These are phyloP conservation scores for Aptenodytes patagonicus DNA, from an alignment of 2,113 vertebrate species.

Conservation along the genomic window DNA sequence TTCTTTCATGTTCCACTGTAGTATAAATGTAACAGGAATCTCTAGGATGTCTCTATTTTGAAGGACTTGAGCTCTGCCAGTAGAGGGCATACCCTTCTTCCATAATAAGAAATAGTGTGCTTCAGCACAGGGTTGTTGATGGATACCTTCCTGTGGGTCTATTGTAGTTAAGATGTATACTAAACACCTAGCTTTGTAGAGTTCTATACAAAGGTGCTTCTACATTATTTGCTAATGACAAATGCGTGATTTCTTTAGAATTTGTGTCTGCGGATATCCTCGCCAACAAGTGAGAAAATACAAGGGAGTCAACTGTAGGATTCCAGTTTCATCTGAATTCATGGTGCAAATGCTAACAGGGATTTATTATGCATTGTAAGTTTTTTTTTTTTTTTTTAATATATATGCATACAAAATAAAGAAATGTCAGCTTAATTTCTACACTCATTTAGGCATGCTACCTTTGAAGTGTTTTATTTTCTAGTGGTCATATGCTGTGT, in stretches of 20 bases:
- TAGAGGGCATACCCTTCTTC: background rate
- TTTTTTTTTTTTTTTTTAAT: background rate
- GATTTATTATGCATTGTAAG: slow-evolving; percentile 97
- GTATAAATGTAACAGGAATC: background rate
- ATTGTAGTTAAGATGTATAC: background rate
- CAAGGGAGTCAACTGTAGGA: slow-evolving; percentile 85
- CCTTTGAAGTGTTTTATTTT: background rate
- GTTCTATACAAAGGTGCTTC: background rate
- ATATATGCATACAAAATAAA: background rate
- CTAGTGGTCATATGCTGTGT: background rate
- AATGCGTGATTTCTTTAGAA: slow-evolving; percentile 74
- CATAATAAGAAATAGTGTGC: background rate
- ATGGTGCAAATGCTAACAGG: slow-evolving; percentile 97
- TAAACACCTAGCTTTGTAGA: background rate
- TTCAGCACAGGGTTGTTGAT: background rate
- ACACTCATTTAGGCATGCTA: background rate
- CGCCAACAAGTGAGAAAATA: slow-evolving; percentile 92
- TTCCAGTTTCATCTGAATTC: slow-evolving; percentile 94
- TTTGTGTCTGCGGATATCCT: slow-evolving; percentile 95
- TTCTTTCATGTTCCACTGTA: background rate
- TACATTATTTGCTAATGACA: background rate
- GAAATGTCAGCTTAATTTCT: background rate
- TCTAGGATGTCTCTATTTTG: background rate
- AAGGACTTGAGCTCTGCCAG: background rate
- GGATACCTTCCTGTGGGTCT: background rate